Percentiles rank a stretch among this genome's conserved stretches.
Evolutionary conservation across 1,140 invertebrate genomes (phyloP).

Genomic region (Adelges cooleyi): DNA sequence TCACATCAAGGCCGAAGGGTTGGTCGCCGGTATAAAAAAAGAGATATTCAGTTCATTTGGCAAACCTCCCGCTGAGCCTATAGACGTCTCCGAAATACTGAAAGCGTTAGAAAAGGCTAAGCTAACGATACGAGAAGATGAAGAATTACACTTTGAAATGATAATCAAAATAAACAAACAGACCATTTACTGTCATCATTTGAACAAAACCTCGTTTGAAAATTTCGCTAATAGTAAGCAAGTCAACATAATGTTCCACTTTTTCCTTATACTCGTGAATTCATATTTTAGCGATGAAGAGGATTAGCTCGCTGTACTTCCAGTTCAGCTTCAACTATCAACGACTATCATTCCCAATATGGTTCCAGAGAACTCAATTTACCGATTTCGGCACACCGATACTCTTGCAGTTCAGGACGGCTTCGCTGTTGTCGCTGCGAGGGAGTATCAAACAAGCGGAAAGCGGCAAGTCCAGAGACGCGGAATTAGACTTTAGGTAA

Average conservation of each 20-base stretch:
- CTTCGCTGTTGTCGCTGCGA: constrained; percentile 33
- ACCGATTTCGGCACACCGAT: constrained; percentile 46
- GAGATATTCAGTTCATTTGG: not conserved
- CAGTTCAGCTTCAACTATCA: constrained; percentile 45
- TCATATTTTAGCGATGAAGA: constrained; percentile 37
- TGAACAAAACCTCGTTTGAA: constrained; percentile 45
- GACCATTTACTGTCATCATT: constrained; percentile 45
- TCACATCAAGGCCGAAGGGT: constrained; percentile 33
- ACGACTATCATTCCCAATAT: constrained; percentile 41
- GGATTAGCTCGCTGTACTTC: constrained; percentile 40
- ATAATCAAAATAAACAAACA: constrained; percentile 47
- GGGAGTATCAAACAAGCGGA: constrained; percentile 34
- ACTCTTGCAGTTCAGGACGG: constrained; percentile 33
- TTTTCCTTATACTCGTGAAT: not conserved
- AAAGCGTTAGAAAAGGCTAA: constrained; percentile 37
- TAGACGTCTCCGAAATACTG: constrained; percentile 35
- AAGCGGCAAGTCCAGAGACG: constrained; percentile 40
- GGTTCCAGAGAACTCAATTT: constrained; percentile 41
- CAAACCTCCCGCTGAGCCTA: not conserved
- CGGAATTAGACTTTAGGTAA: constrained; percentile 47
- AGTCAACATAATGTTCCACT: not conserved
- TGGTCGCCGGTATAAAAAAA: constrained; percentile 35
- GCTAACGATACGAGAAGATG: constrained; percentile 37
- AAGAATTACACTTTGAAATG: constrained; percentile 45
- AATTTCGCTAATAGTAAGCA: constrained; percentile 31